phyloP scores from a whole-genome alignment of 2,888 invertebrate genomes.

The Cheilosia grossa region DNA sequence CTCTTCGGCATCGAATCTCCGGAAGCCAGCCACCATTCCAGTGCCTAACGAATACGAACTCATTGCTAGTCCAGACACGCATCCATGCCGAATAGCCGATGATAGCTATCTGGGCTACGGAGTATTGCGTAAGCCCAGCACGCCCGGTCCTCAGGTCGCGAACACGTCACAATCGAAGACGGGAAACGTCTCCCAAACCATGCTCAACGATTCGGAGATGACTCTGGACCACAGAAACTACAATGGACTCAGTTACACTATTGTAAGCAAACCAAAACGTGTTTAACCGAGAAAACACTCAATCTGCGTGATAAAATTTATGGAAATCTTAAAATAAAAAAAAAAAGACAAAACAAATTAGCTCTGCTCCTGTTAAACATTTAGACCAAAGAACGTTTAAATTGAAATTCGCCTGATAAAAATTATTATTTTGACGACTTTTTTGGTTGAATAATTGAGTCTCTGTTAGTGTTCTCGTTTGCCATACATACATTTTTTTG shows the following conservation, averaged over 20 bases:
- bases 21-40: slow-evolving; percentile 78
- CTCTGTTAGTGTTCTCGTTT: slow-evolving; percentile 66
- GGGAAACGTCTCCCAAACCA: slow-evolving; percentile 67
- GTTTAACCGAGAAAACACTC: slow-evolving; percentile 84
- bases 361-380: slow-evolving; percentile 15
- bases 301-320: slow-evolving; percentile 47
- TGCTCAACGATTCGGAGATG: slow-evolving; percentile 78
- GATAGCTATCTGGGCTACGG: slow-evolving; percentile 93
- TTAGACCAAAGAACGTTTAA: slow-evolving; percentile 68
- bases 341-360: slow-evolving; percentile 26
- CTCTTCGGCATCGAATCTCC: slow-evolving; percentile 83
- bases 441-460: slow-evolving; percentile 61
- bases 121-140: slow-evolving; percentile 87
- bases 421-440: slow-evolving; percentile 33
- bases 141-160: slow-evolving; percentile 84
- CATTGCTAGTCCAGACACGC: slow-evolving; percentile 87
- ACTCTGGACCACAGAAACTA: slow-evolving; percentile 88
- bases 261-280: slow-evolving; percentile 93
- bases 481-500: slow-evolving; percentile 72
- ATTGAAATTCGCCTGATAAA: slow-evolving; percentile 36
- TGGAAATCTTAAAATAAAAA: slow-evolving; percentile 8
- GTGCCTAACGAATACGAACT: slow-evolving; percentile 91
- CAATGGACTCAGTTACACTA: slow-evolving; percentile 91
- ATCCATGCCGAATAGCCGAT: slow-evolving; percentile 89
- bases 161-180: slow-evolving; percentile 76